Evolutionary conservation across 2,888 invertebrate genomes (phyloP).

Genomic region (Itoplectis maculator): DNA sequence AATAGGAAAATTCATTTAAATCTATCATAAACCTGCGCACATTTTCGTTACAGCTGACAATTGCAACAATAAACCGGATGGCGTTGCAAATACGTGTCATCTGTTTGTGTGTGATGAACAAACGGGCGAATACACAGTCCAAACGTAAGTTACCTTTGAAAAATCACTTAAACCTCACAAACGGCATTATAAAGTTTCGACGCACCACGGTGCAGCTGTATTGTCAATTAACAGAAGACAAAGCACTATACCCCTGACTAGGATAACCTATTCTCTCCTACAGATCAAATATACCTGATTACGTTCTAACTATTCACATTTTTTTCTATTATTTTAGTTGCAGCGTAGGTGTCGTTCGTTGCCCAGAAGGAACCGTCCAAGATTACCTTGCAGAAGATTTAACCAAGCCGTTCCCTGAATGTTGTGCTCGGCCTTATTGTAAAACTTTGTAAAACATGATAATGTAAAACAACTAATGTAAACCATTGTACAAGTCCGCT

Average conservation of each 20-base stretch:
- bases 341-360: background rate
- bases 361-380: background rate
- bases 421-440: conserved; percentile 3
- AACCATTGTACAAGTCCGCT: background rate
- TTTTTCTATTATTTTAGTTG: conserved; percentile 42
- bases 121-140: background rate
- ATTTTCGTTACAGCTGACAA: background rate
- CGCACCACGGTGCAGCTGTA: background rate
- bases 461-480: background rate
- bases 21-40: background rate
- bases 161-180: background rate
- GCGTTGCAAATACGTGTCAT: background rate
- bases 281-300: background rate
- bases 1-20: background rate
- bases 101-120: background rate
- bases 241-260: too few relatives aligned
- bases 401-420: conserved; percentile 16
- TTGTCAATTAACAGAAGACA: too few relatives aligned
- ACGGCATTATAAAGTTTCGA: background rate
- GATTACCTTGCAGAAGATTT: background rate
- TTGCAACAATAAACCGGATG: background rate
- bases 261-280: too few relatives aligned
- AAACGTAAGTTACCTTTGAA: background rate
- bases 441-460: background rate
- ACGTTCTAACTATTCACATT: background rate